Base-by-base conservation (phyloP, 64 coral and sea anemone species). In the Acropora tenuis region DNA sequence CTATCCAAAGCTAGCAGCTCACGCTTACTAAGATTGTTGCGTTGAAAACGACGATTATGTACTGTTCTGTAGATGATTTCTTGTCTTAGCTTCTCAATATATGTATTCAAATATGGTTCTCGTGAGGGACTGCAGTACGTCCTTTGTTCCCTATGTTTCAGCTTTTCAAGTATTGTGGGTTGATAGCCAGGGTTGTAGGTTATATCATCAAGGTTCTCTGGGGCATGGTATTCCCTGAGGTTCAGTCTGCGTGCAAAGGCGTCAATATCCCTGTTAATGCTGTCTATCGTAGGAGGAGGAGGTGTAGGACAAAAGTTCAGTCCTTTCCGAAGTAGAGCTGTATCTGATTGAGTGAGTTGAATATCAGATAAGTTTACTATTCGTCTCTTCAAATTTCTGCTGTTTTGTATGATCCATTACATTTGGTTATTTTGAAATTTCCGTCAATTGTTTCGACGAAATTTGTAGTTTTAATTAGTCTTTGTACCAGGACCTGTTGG, bases 401-500 rank as follows among this genome's bases (percentile, higher is more conserved):
- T 55, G 52, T 55, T 55, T 55, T 55, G 52, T 55, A 55, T 55
- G 52, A 55, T 55, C 52, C 52, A 55, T 55, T 55, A 55, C 52
- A 55, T 69, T 69, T 69, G 66, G 66, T 69, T 69, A 69, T 69
- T 69, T 69, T 69, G 52, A 55, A 55, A 55, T 55, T 55, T 30
- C 52, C 52, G 52, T 55, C 52, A 55, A 9, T 55, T 16, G 66
- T 69, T 69, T 69, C 66, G 66, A 69, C 66, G 66, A 69, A 69
- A 69, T 69, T 69, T 69, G 66, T 69, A 69, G n/a, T 69, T 69
- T 69, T n/a, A n/a, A n/a, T 55, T 55, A 55, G 66, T 1, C 66
- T 69, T 69, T 69, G 66, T 69, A 69, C n/a, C 66, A 15, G 66
- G 66, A 69, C n/a, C 66, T 69, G 66, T 69, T 69, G 66, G 66